Conservation (phyloP, 2,888 invertebrate genomes). For the Epicampocera succincta region DNA sequence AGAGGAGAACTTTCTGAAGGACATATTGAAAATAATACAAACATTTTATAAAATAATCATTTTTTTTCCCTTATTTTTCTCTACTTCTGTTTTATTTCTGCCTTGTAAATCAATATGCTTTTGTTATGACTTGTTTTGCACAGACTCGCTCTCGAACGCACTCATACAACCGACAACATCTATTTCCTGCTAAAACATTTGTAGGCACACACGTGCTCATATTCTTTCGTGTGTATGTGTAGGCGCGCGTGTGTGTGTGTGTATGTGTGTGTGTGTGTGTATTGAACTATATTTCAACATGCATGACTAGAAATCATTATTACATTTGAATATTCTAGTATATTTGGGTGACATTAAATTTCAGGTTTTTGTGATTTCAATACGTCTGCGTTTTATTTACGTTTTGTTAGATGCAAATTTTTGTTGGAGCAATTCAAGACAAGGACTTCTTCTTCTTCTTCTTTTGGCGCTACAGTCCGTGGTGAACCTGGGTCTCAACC, state of each 20-base stretch:
- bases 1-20: conserved; percentile 38
- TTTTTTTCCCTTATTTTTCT: not conserved
- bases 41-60: conserved; percentile 45
- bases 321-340: not conserved
- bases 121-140: conserved; percentile 23
- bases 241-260: too few relatives aligned
- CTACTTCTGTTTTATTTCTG: not conserved
- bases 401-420: too few relatives aligned
- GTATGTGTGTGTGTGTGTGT: too few relatives aligned
- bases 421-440: too few relatives aligned
- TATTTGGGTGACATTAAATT: conserved; percentile 17
- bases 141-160: conserved; percentile 3
- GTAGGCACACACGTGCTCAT: not conserved
- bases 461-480: too few relatives aligned
- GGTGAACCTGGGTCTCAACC: too few relatives aligned
- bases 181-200: conserved; percentile 2
- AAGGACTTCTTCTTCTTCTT: too few relatives aligned
- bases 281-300: not conserved
- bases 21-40: conserved; percentile 54
- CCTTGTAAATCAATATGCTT: conserved; percentile 56
- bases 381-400: not conserved
- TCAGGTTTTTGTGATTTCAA: not conserved
- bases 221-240: not conserved
- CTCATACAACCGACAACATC: not conserved
- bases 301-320: conserved; percentile 7